These are phyloP conservation scores for Prolemur simus DNA, from an alignment of 2,113 vertebrate species.

Conservation along the genomic window DNA sequence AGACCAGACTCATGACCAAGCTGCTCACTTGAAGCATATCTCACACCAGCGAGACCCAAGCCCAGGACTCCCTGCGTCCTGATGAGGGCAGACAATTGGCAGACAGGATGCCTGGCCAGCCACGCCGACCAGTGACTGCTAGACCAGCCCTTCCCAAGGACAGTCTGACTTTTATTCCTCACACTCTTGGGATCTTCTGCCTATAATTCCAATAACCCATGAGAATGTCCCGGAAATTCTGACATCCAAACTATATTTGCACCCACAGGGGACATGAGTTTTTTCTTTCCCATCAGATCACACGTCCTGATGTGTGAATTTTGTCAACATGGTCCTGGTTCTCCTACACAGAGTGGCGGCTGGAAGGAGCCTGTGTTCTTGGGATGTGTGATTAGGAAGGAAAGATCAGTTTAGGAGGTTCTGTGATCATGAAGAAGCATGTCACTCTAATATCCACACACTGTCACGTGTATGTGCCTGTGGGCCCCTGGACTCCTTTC, in stretches of 20 bases:
- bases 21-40: neutral
- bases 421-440: accelerated
- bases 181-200: neutral
- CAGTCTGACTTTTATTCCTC: neutral
- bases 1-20: neutral
- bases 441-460: accelerated
- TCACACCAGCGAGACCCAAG: neutral
- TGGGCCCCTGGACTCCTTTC: neutral
- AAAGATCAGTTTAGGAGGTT: neutral
- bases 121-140: neutral
- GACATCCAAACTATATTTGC: neutral
- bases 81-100: neutral
- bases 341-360: accelerated
- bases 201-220: neutral
- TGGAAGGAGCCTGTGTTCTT: neutral
- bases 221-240: neutral
- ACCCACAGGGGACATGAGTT: neutral
- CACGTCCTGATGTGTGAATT: neutral
- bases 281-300: neutral
- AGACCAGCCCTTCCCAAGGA: too few relatives aligned
- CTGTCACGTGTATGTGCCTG: accelerated
- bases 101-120: neutral
- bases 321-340: neutral
- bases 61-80: neutral
- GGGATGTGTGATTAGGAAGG: neutral